These are phyloP conservation scores for Grus americana DNA, from an alignment of 2,113 vertebrate species.

Conservation along the genomic window DNA sequence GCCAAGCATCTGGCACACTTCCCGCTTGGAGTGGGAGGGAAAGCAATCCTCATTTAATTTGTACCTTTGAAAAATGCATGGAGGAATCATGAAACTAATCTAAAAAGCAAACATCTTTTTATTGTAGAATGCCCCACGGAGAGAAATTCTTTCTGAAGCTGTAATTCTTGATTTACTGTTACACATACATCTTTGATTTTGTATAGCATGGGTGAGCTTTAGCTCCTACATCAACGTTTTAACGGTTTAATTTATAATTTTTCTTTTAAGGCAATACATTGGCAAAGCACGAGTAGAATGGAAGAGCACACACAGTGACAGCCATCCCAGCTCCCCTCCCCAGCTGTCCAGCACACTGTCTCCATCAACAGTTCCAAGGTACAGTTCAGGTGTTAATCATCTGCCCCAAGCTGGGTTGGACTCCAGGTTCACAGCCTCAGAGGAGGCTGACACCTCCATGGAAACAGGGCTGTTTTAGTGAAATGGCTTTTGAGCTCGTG, in stretches of 20 bases:
- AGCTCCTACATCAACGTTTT: not conserved
- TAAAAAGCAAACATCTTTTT: not conserved
- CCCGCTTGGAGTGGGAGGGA: not conserved
- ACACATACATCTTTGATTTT: not conserved
- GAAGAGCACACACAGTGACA: not conserved
- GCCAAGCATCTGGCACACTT: not conserved
- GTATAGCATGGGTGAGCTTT: not conserved
- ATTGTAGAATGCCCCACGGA: not conserved
- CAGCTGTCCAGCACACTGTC: rapidly evolving
- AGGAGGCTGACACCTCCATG: not conserved
- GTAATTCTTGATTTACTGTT: not conserved
- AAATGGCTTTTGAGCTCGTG: rapidly evolving
- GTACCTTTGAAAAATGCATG: not conserved
- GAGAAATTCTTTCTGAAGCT: not conserved
- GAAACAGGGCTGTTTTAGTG: not conserved
- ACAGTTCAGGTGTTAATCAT: not conserved
- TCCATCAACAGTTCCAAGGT: rapidly evolving
- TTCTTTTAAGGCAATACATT: not conserved
- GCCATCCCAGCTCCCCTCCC: not conserved
- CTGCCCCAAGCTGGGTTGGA: not conserved
- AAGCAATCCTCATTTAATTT: not conserved
- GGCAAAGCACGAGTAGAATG: not conserved
- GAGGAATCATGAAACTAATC: not conserved
- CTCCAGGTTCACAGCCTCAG: not conserved
- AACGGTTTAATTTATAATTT: not conserved